phyloP scores from a whole-genome alignment of 2,797 vertebrate species.

The Pachyuromys duprasi region DNA sequence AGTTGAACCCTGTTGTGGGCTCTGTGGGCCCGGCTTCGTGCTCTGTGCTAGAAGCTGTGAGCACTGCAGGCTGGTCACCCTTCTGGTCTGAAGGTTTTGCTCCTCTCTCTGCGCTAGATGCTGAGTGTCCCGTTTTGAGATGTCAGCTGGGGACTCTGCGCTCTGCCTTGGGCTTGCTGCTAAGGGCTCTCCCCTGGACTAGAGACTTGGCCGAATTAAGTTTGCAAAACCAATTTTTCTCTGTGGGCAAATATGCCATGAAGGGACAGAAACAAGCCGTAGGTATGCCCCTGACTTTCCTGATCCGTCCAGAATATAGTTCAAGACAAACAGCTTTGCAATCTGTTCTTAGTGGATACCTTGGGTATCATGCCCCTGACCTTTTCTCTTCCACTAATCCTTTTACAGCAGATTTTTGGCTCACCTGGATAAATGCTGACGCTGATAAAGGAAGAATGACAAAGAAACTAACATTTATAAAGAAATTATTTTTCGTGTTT shows the following conservation, averaged over 20 bases:
- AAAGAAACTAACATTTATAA: not conserved
- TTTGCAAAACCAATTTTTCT: not conserved
- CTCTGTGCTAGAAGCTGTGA: too few relatives aligned
- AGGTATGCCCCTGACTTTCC: not conserved
- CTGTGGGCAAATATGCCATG: not conserved
- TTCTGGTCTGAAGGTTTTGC: too few relatives aligned
- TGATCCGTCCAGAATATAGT: not conserved
- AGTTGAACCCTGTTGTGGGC: too few relatives aligned
- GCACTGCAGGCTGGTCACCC: too few relatives aligned
- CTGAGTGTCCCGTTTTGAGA: too few relatives aligned
- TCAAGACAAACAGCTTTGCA: not conserved
- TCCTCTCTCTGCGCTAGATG: too few relatives aligned
- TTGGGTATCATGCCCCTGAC: not conserved
- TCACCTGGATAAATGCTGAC: not conserved
- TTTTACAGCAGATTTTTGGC: not conserved
- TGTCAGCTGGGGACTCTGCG: too few relatives aligned
- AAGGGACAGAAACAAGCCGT: not conserved
- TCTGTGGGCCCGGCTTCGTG: too few relatives aligned
- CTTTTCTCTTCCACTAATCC: not conserved
- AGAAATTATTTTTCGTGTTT: not conserved
- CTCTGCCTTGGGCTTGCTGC: too few relatives aligned
- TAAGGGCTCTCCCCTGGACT: too few relatives aligned
- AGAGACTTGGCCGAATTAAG: too few relatives aligned
- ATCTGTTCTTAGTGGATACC: not conserved
- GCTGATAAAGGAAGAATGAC: not conserved